A percentile compares a stretch with the other conserved stretches of the same genome.
phyloP scores from a whole-genome alignment of 2,797 vertebrate genomes.

The Taeniopygia guttata region DNA sequence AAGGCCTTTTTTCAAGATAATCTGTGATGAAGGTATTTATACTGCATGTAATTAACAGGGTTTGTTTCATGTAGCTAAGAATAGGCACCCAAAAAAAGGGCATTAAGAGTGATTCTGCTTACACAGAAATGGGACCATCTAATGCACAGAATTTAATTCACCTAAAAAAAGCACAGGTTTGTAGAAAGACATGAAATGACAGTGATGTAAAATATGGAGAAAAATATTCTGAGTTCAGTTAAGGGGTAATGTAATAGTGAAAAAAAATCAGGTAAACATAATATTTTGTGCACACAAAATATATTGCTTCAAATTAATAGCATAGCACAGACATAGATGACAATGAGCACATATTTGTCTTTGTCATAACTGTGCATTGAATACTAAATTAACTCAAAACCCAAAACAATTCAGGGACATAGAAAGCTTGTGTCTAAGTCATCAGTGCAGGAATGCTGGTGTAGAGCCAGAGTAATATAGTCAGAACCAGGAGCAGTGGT shows the following conservation, averaged over 20 bases:
- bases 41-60: neutral
- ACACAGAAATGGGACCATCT: neutral
- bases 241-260: neutral
- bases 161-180: neutral
- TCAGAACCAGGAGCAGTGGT: neutral
- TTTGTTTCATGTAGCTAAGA: neutral
- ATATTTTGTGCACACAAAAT: neutral
- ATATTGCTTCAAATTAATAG: neutral
- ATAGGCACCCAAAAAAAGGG: neutral
- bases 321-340: neutral
- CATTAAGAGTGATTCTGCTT: neutral
- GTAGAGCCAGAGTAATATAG: neutral
- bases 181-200: neutral
- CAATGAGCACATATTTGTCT: neutral
- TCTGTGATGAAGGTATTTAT: neutral
- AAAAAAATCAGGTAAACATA: neutral
- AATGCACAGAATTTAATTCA: neutral
- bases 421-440: neutral
- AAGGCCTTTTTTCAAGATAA: neutral
- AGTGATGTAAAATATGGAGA: neutral
- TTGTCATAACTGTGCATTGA: neutral
- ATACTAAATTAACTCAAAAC: neutral
- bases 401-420: accelerated
- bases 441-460: neutral
- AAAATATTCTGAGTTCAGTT: neutral